Evolutionary conservation across 37 sponge, comb jelly and placozoan species (phyloP), one percentile per base, ranked within the genome.

Genomic region (Beroe ovata): DNA sequence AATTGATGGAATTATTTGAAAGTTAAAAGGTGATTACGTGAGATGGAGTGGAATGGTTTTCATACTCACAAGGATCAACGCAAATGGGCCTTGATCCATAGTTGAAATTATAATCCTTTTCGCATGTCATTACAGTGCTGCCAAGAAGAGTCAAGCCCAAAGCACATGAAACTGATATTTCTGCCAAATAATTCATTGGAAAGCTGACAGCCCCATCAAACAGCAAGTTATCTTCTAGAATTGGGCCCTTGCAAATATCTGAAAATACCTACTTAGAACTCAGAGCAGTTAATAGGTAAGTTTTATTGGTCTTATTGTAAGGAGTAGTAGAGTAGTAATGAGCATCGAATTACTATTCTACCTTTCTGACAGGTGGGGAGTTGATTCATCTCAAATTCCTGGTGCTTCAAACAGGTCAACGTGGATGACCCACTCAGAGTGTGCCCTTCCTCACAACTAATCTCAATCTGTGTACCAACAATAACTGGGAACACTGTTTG

Each of bases 401-500:
- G 19, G 35, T 32, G 36, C 30, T 18, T 66, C 0, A 66, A 34
- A 33, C 69, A 66, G 35, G 69, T 66, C 32, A 66, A 11, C 2
- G 36, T 32, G 33, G 32, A 2, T 8, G 16, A 14, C 16, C 69
- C 69, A 2, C 16, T 1, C 16, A 66, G 18, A 8, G 36, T 32
- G 69, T 66, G 36, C 2, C 69, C 69, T 3, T 26, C 35, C 8
- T 14, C 30, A 33, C 69, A 30, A 1, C 36, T 34, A 18, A 66
- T 8, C 6, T 33, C 69, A 8, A 66, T 37, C 35, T 66, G 8
- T 2, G 35, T 66, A 6, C 69, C 69, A 4, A 66, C 36, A 33
- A 66, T 66, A 8, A 66, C 69, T 4, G 69, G 69, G 69, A 66
- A 66, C 2, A 8, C 34, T 26, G 69, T 66, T 34, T 26, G 8